Evolutionary conservation across 2,888 invertebrate genomes (phyloP), one percentile per base, ranked within the genome.

Genomic region (Epsilonema sp.): DNA sequence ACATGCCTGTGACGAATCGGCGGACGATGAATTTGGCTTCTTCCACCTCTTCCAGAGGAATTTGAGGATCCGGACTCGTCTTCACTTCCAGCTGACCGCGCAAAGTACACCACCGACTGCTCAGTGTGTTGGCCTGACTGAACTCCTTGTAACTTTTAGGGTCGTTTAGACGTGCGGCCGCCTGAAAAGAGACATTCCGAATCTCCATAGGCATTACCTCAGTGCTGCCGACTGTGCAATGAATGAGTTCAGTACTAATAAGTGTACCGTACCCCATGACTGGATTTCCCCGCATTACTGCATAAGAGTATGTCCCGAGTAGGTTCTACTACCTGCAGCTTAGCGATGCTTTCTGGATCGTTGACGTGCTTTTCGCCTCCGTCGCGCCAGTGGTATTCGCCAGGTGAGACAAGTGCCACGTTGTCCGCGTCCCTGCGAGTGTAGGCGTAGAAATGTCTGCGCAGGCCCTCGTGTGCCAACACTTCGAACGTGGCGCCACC

Each of bases 361-460:
- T 97, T 97, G 61, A 97, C 79, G 69, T 97, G 97, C 56, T 85
- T 84, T 71, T 97, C 94, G 2, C 97, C 97, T 2, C 71, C 64
- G 26, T 61, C 60, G 57, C 94, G 76, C 92, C 92, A 97, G 68
- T 97, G 90, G 67, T 83, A 94, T 59, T 78, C 78, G 5, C 94
- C 97, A 13, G 89, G 86, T 66, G 86, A 86, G 49, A 83, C 67
- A 63, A 80, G 74, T 37, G 85, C 71, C 23, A 82, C 75, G 56
- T 77, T 75, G 60, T 89, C 87, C 53, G 75, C 70, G 37, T 50
- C 48, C 3, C 45, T 45, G 2, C 37, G 25, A 2, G 45, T 49
- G 46, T 49, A 54, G 25, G 54, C 49, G 26, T 45, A 45, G 37
- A 51, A 52, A 42, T 49, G 52, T 13, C 47, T 45, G 13, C 44